These are phyloP conservation scores for Epizoanthus rinbou DNA, from an alignment of 92 coral and sea anemone genomes.

Conservation along the genomic window DNA sequence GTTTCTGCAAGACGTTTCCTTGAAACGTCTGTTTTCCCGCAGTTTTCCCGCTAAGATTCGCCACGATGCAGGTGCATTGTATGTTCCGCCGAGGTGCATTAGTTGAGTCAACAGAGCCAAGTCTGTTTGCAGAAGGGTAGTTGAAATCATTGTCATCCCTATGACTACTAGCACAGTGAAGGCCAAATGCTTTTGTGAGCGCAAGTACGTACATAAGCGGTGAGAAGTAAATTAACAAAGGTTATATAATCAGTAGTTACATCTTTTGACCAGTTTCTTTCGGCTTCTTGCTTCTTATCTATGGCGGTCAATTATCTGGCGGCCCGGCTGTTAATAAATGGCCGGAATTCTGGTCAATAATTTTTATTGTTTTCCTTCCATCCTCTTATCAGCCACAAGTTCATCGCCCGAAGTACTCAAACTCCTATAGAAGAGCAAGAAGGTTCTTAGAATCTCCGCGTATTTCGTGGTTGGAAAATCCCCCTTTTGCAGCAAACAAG, in stretches of 20 bases:
- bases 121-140: constrained; percentile 45
- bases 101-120: constrained; percentile 33
- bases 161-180: constrained; percentile 39
- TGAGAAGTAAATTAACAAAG: constrained; percentile 25
- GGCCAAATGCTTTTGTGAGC: constrained; percentile 43
- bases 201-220: constrained; percentile 16
- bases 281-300: not conserved
- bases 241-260: constrained; percentile 28
- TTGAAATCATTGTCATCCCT: constrained; percentile 23
- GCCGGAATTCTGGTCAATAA: not conserved
- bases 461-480: constrained; percentile 20
- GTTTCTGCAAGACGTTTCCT: constrained; percentile 21
- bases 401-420: not conserved
- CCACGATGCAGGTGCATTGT: constrained; percentile 33
- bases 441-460: not conserved
- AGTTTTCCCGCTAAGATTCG: constrained; percentile 27
- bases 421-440: not conserved
- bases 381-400: not conserved
- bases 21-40: constrained; percentile 23
- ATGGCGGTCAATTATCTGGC: not conserved
- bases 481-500: constrained; percentile 38
- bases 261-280: constrained; percentile 30
- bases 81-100: constrained; percentile 41
- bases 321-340: not conserved
- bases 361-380: not conserved